Conservation (phyloP, 2,888 invertebrate species). For the Argyresthia albistria region DNA sequence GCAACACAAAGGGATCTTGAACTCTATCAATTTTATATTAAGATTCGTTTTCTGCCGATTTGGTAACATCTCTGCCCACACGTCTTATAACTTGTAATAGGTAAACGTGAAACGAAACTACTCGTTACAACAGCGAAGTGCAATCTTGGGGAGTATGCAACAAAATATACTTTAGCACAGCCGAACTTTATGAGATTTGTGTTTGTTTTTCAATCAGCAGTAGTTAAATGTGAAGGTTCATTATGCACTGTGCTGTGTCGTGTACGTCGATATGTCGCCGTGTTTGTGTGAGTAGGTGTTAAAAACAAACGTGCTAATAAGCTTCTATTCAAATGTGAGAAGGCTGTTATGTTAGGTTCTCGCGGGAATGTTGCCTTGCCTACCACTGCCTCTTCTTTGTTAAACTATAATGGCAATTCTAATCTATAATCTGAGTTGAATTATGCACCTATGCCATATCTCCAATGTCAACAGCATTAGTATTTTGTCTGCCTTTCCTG, state of each 20-base stretch:
- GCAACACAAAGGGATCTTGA: constrained; percentile 25
- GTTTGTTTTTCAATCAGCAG: constrained; percentile 34
- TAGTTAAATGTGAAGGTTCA: constrained; percentile 31
- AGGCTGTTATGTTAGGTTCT: too few relatives aligned
- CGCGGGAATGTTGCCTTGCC: too few relatives aligned
- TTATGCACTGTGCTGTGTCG: constrained; percentile 21
- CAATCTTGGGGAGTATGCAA: too few relatives aligned
- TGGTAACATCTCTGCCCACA: constrained; percentile 3
- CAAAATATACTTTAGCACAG: too few relatives aligned
- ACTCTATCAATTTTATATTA: constrained; percentile 21
- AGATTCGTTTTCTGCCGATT: constrained; percentile 13
- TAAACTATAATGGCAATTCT: background rate
- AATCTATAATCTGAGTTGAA: too few relatives aligned
- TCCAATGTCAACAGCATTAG: too few relatives aligned
- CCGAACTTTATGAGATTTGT: constrained; percentile 16
- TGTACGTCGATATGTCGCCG: constrained; percentile 7
- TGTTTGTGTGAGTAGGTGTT: constrained; percentile 30
- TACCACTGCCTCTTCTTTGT: too few relatives aligned
- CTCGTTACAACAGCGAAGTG: background rate
- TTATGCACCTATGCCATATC: too few relatives aligned
- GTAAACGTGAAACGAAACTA: background rate
- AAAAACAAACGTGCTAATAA: constrained; percentile 60
- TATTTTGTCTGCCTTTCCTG: too few relatives aligned
- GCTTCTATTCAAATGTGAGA: constrained; percentile 60
- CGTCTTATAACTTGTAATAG: background rate